Conservation (phyloP, 2,888 invertebrate genomes). For the Crocallis elinguaria region DNA sequence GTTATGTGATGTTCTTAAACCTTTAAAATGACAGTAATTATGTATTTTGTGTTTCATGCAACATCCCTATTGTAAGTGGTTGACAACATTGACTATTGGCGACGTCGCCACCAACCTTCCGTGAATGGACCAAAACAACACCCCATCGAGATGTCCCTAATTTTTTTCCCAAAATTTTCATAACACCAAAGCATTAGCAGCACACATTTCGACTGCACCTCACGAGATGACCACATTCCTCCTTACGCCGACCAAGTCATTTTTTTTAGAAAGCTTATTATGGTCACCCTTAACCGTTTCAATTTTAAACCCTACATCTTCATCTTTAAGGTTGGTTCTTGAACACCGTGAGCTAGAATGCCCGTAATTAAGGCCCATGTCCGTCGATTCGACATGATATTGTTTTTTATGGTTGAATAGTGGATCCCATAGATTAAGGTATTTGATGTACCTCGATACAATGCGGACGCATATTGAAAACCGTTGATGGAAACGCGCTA, state of each 20-base stretch:
- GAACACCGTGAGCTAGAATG: conserved; percentile 34
- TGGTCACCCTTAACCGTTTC: conserved; percentile 26
- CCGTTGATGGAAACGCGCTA: conserved; percentile 27
- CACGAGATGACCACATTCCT: conserved; percentile 74
- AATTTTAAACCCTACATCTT: conserved; percentile 41
- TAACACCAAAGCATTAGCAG: conserved; percentile 45
- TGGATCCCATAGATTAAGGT: conserved; percentile 73
- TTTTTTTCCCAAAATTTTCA: conserved; percentile 47
- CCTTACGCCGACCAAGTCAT: conserved; percentile 67
- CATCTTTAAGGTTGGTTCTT: conserved; percentile 40
- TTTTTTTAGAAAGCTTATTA: conserved; percentile 80
- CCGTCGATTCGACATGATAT: conserved; percentile 72
- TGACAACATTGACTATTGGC: too few species aligned
- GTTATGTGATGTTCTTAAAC: too few species aligned
- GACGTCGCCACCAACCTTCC: too few species aligned
- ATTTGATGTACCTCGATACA: conserved; percentile 57
- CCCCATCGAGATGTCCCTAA: conserved; percentile 11
- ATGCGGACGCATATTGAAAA: conserved; percentile 34
- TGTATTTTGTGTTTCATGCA: too few species aligned
- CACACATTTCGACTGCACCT: conserved; percentile 55
- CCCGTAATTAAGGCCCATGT: conserved; percentile 77
- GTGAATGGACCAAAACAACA: conserved; percentile 14
- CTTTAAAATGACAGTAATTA: too few species aligned
- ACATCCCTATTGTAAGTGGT: too few species aligned
- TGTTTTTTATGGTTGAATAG: conserved; percentile 80